Percentiles rank a stretch among this genome's conserved stretches.
These are phyloP conservation scores for Nymphalis c-album DNA, from an alignment of 2,888 invertebrate genomes.

Conservation along the genomic window DNA sequence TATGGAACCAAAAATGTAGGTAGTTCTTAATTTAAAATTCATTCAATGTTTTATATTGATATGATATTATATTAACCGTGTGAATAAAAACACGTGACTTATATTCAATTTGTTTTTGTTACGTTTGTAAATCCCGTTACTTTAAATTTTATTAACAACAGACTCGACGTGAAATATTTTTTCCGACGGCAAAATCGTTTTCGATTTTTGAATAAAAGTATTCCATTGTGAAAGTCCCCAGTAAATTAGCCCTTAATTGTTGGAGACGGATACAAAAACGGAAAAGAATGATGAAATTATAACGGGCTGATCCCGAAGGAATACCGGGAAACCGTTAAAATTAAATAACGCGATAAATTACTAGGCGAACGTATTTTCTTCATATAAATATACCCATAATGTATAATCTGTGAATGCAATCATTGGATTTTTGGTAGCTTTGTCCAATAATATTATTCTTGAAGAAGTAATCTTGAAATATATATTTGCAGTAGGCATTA, in stretches of 20 bases:
- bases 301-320: background rate
- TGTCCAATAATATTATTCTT: too few species aligned
- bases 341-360: slow-evolving; percentile 1
- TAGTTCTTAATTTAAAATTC: too few species aligned
- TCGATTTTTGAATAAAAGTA: background rate
- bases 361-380: background rate
- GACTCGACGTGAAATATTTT: background rate
- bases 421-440: too few species aligned
- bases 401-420: too few species aligned
- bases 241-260: slow-evolving; percentile 10
- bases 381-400: too few species aligned
- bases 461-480: too few species aligned
- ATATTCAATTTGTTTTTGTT: background rate
- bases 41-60: too few species aligned
- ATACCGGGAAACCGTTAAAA: slow-evolving; percentile 8
- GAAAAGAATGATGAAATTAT: slow-evolving; percentile 14
- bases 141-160: background rate
- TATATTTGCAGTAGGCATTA: too few species aligned
- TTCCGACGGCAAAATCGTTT: background rate
- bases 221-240: background rate
- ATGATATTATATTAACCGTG: background rate
- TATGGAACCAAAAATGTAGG: too few species aligned
- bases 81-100: background rate
- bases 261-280: background rate
- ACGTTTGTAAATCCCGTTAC: background rate